These are phyloP conservation scores for Paramormyrops kingsleyae DNA, from an alignment of 2,113 vertebrate species.

Conservation along the genomic window DNA sequence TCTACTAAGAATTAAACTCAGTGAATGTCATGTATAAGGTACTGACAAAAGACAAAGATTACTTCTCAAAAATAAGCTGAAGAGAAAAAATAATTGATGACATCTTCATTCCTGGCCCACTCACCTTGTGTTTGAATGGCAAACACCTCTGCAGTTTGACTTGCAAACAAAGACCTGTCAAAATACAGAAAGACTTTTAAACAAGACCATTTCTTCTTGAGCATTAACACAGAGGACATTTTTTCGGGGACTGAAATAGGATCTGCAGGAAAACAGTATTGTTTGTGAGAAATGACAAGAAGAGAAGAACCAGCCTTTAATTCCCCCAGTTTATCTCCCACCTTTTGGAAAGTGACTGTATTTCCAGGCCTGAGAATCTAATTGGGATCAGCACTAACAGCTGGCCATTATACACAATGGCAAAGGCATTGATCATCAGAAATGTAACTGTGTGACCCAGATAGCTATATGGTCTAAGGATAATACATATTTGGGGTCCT, in stretches of 20 bases:
- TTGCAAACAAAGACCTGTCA: conserved; percentile 85
- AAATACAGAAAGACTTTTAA: conserved; percentile 18
- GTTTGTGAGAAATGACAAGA: not conserved
- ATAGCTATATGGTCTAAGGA: not conserved
- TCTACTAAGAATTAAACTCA: not conserved
- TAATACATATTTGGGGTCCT: not conserved
- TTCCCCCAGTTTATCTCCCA: not conserved
- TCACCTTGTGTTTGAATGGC: conserved; percentile 97
- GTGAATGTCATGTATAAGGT: not conserved
- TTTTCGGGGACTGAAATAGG: not conserved
- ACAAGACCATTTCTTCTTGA: not conserved
- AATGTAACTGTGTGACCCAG: not conserved
- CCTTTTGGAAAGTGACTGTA: not conserved
- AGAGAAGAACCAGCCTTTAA: not conserved
- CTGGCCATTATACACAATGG: not conserved
- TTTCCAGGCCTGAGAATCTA: not conserved
- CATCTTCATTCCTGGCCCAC: conserved; percentile 9
- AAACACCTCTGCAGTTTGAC: conserved; percentile 93
- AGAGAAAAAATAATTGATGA: not conserved
- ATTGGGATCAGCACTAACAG: not conserved
- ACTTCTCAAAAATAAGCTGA: not conserved
- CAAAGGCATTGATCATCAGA: not conserved
- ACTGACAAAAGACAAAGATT: not conserved
- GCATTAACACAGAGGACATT: not conserved
- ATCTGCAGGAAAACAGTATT: not conserved